phyloP scores from a whole-genome alignment of 1,140 invertebrate species.

The Saccostrea cuccullata region DNA sequence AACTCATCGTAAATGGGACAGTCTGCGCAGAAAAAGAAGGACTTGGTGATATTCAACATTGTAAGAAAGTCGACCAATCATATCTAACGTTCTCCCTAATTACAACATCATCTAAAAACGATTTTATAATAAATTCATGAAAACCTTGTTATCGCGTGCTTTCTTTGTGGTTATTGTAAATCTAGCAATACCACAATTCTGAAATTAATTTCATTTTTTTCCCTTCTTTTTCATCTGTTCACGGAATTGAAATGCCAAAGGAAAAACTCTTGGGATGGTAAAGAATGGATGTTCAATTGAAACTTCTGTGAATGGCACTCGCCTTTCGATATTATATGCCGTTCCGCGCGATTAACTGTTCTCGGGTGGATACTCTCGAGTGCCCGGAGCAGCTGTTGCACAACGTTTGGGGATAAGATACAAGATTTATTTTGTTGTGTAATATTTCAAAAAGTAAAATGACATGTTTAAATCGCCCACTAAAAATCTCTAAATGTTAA shows the following conservation, averaged over 20 bases:
- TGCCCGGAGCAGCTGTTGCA: constrained; percentile 22
- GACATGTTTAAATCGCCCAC: neutral
- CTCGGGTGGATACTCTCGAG: neutral
- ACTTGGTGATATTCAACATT: neutral
- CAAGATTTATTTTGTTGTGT: neutral
- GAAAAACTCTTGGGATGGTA: neutral
- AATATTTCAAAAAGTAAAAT: neutral
- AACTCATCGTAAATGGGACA: neutral
- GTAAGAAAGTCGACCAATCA: neutral
- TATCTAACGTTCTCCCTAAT: neutral
- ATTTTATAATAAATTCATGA: constrained; percentile 23
- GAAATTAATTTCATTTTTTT: constrained; percentile 16
- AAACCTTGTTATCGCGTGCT: neutral
- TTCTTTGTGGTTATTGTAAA: constrained; percentile 1
- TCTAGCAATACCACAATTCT: neutral
- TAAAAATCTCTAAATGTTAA: neutral
- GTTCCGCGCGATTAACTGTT: constrained; percentile 15
- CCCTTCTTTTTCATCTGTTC: neutral
- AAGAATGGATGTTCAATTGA: neutral
- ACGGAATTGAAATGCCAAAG: neutral
- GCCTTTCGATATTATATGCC: constrained; percentile 5
- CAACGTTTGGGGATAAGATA: neutral
- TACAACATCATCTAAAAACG: neutral
- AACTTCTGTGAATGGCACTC: constrained; percentile 26
- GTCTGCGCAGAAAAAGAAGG: neutral